Evolutionary conservation across 2,797 vertebrate genomes (phyloP), one percentile per base, ranked within the genome.

Genomic region (Kryptopterus vitreolus): DNA sequence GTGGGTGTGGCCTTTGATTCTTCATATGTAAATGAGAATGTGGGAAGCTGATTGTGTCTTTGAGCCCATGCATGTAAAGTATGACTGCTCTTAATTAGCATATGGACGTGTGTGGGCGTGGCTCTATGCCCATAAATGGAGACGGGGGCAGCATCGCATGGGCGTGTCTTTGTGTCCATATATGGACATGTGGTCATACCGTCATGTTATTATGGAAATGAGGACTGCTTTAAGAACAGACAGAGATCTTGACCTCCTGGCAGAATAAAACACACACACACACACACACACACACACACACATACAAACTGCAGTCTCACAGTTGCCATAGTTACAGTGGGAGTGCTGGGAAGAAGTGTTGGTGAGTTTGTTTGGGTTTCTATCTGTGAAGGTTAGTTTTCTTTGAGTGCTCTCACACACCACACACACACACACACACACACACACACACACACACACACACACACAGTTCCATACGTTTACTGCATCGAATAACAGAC

Each of bases 391-490:
- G 55, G 57, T 31, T 59, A 71, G 66, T 50, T 71, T 61, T 22
- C 12, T n/a, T n/a, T 59, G 55, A 57, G 29, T 24, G n/a, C 59
- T 24, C 53, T 9, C 57, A 3, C 61, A 10, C 61, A 10, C 16
- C 48, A 29, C 38, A 76, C 58, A 62, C 73, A 65, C 74, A 69
- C 53, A 69, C 77, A 78, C 53, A 59, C 20, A 78, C 53, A 55
- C 62, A 69, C 53, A 61, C 15, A 31, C 26, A 52, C 43, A 76
- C 75, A 77, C 75, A 71, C 55, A 71, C 57, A 72, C 53, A 62
- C 29, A 79, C 68, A 52, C 55, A 71, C 29, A 52, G 48, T 10
- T 52, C 13, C 68, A 53, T 31, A 10, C 18, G 13, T 48, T 53
- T 26, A 52, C 48, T 71, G 38, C 48, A 13, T 48, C 24, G 1